These are phyloP conservation scores for Neogale vison DNA, from an alignment of 2,113 vertebrate genomes.

Conservation along the genomic window DNA sequence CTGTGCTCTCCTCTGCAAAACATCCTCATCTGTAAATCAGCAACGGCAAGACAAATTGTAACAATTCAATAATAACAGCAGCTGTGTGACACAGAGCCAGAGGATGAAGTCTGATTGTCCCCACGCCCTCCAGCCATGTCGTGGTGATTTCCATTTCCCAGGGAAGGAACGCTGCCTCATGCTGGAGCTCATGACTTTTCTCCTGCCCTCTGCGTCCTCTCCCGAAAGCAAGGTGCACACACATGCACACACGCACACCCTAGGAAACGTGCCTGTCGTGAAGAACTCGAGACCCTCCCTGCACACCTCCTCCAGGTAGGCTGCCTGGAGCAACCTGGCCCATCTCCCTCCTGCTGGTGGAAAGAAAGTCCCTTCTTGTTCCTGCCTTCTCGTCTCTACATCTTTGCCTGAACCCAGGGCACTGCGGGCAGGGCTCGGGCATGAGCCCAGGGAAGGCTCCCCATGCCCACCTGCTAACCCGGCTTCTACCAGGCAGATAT, in stretches of 20 bases:
- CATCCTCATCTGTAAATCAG: rapidly evolving
- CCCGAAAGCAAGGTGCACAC: background rate
- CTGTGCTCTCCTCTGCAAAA: background rate
- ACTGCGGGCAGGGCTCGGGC: too few species aligned
- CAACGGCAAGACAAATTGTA: rapidly evolving
- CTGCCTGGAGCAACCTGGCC: background rate
- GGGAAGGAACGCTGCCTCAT: background rate
- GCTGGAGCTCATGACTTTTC: background rate
- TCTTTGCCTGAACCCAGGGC: background rate
- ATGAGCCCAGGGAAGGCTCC: background rate
- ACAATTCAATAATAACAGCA: rapidly evolving
- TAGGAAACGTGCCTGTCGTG: background rate
- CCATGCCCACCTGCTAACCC: rapidly evolving
- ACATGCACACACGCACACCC: rapidly evolving
- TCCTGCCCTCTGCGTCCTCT: background rate
- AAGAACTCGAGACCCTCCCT: background rate
- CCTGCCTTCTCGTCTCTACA: too few species aligned
- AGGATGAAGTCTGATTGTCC: rapidly evolving
- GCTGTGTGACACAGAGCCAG: background rate
- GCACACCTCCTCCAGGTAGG: background rate
- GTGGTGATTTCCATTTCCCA: rapidly evolving
- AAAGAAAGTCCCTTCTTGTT: background rate
- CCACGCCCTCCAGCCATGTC: rapidly evolving
- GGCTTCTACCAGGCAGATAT: rapidly evolving
- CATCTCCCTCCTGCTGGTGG: background rate